Evolutionary conservation across 2,113 vertebrate genomes (phyloP).

Genomic region (Phalacrocorax brasilianus): DNA sequence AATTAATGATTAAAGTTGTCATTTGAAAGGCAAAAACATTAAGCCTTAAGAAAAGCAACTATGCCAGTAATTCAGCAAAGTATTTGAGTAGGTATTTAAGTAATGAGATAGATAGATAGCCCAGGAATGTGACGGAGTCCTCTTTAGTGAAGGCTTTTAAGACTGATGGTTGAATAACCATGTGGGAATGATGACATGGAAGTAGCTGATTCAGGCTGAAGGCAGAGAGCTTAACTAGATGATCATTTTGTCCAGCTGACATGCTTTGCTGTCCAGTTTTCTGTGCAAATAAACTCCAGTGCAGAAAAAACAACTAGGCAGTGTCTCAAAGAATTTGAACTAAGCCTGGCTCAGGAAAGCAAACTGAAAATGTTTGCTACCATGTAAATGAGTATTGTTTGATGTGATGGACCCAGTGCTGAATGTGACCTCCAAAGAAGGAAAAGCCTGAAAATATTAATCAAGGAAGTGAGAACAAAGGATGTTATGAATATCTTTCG

Average conservation of each 20-base stretch:
- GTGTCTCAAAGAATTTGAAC: background rate
- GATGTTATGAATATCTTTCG: background rate
- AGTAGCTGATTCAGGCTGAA: constrained; percentile 15
- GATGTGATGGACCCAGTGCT: background rate
- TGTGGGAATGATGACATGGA: background rate
- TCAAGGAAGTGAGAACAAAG: background rate
- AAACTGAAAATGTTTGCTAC: background rate
- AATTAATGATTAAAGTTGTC: background rate
- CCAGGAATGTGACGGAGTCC: background rate
- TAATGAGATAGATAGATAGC: background rate
- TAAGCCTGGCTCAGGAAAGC: background rate
- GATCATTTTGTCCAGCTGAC: constrained; percentile 1
- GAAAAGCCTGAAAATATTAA: background rate
- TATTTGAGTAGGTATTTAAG: constrained; percentile 10
- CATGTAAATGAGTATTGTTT: background rate
- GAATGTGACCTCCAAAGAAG: background rate
- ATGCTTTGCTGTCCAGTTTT: background rate
- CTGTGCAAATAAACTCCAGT: background rate
- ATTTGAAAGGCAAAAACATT: background rate
- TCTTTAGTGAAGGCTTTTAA: background rate
- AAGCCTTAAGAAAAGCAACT: background rate
- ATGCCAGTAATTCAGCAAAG: background rate
- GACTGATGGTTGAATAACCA: background rate
- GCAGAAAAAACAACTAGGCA: background rate
- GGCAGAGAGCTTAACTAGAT: background rate